Base-by-base conservation (phyloP, 2,797 vertebrate genomes). In the Oreochromis grahami region DNA sequence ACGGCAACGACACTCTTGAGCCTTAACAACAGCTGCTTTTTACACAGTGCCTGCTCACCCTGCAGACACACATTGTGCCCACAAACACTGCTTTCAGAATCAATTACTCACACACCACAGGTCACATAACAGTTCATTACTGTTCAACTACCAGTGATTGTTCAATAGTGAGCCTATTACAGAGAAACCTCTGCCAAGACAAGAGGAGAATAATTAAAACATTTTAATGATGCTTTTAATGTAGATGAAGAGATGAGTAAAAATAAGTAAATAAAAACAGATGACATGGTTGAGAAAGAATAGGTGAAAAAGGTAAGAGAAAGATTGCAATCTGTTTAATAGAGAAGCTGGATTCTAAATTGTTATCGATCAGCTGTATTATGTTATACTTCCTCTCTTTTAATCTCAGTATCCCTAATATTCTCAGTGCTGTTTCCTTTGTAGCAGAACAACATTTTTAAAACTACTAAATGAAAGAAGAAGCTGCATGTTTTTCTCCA, bases 71-170 rank as follows among this genome's bases (percentile, higher is more conserved):
- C 91, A 87, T 53, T 53, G 85, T 82, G 90, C 83, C 84, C 86
- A 85, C 93, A 94, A 95, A 94, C 84, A 89, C 77, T 56, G 84
- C 93, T 87, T 89, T 94, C 92, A 92, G 79, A 95, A 95, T 94
- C 91, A 95, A 95, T 96, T 94, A 91, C 93, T 92, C 91, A 93
- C 91, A 94, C 91, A 90, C 91, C 92, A 92, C 88, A 94, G 92
- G 94, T 94, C 94, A 94, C 91, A 91, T 76, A 94, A 91, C 93
- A 94, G 93, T 94, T 95, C 87, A 95, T 95, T 94, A 94, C 87
- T 90, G 92, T 95, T 95, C 93, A 95, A 94, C 95, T 94, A 94
- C 91, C 91, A 85, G 88, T 60, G 88, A 93, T 91, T 91, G 92
- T 91, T 94, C 91, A 91, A 95, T 91, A 90, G 83, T 12, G 29